These are phyloP conservation scores for Hedychridium roseum DNA, from an alignment of 2,888 invertebrate species.

Conservation along the genomic window DNA sequence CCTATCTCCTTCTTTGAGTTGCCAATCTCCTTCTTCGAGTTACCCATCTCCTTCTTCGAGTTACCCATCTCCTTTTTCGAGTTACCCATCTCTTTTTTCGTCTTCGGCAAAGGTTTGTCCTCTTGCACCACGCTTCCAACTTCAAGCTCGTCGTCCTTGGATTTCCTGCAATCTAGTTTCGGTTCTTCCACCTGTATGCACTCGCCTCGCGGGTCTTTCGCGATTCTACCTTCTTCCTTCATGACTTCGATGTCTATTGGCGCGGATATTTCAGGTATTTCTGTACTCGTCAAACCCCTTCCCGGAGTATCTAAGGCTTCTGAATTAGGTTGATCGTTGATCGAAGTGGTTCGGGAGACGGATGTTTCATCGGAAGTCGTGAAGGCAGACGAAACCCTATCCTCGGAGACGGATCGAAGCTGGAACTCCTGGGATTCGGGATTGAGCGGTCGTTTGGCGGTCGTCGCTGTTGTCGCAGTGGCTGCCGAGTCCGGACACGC, in stretches of 20 bases:
- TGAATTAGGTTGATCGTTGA: background rate
- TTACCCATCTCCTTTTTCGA: background rate
- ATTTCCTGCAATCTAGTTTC: too few species aligned
- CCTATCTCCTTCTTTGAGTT: background rate
- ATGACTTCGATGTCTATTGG: too few species aligned
- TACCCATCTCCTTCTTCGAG: background rate
- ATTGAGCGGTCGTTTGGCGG: slow-evolving; percentile 48
- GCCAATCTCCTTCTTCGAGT: background rate
- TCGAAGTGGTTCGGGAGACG: slow-evolving; percentile 8
- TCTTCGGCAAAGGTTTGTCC: background rate
- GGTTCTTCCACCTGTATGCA: too few species aligned
- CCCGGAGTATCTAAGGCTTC: too few species aligned
- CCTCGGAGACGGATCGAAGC: slow-evolving; percentile 22
- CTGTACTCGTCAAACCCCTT: too few species aligned
- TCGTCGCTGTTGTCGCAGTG: slow-evolving; percentile 22
- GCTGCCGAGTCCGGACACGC: slow-evolving; percentile 20
- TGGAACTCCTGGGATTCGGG: slow-evolving; percentile 61
- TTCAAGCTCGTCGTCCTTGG: too few species aligned
- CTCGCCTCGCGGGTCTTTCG: too few species aligned
- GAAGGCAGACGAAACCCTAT: slow-evolving; percentile 3
- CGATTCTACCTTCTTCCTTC: too few species aligned
- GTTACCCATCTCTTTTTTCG: background rate
- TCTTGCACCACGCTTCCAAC: too few species aligned
- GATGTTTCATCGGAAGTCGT: slow-evolving; percentile 16
- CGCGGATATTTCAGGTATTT: too few species aligned